Conservation (phyloP, 2,888 invertebrate genomes). For the Keiferia lycopersicella region DNA sequence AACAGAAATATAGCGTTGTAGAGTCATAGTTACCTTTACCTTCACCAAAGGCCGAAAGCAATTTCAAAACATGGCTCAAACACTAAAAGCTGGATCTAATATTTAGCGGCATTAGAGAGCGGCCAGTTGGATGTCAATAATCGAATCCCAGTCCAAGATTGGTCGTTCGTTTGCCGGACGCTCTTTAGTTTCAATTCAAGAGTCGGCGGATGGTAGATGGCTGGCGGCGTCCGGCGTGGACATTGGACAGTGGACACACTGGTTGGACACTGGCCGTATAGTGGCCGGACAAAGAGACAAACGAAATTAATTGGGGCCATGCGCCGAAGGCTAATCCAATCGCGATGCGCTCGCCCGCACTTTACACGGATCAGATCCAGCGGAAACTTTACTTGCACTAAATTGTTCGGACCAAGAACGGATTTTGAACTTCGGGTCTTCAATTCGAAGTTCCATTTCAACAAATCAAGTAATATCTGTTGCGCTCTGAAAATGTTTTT, state of each 20-base stretch:
- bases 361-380: constrained; percentile 53
- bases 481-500: too few relatives aligned
- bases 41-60: background rate
- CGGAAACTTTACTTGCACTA: constrained; percentile 29
- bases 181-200: constrained; percentile 62
- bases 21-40: too few relatives aligned
- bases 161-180: constrained; percentile 58
- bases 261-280: constrained; percentile 35
- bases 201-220: constrained; percentile 13
- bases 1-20: background rate
- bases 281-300: constrained; percentile 70
- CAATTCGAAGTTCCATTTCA: background rate
- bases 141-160: constrained; percentile 67
- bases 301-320: constrained; percentile 77
- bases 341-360: constrained; percentile 47
- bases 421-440: background rate
- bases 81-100: constrained; percentile 48
- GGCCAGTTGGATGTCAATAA: constrained; percentile 50
- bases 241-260: constrained; percentile 1
- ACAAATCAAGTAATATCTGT: background rate
- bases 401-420: background rate
- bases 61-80: background rate
- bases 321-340: constrained; percentile 72
- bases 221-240: constrained; percentile 24
- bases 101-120: constrained; percentile 29